Percentiles rank a stretch among this genome's conserved stretches.
Evolutionary conservation across 2,113 vertebrate species (phyloP).

Genomic region (Spea bombifrons): DNA sequence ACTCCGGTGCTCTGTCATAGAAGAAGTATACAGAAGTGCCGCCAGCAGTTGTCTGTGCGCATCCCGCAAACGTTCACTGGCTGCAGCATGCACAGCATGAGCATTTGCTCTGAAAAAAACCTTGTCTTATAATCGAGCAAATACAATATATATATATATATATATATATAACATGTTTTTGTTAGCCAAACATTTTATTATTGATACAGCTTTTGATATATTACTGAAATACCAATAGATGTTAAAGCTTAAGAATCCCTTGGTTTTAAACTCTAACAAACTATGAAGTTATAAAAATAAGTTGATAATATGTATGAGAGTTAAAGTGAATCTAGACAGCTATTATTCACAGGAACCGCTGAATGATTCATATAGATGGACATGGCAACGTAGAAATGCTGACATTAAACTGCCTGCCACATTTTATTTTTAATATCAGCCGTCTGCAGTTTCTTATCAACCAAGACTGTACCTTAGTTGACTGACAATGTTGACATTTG

Average conservation of each 20-base stretch:
- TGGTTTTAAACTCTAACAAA: not conserved
- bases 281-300: not conserved
- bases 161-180: not conserved
- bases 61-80: too few relatives aligned
- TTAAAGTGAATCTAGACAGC: not conserved
- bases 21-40: too few relatives aligned
- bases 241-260: not conserved
- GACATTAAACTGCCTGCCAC: constrained; percentile 9
- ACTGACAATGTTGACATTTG: constrained; percentile 34
- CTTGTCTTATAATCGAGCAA: too few relatives aligned
- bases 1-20: too few relatives aligned
- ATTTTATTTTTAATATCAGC: constrained; percentile 7
- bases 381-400: not conserved
- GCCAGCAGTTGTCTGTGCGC: too few relatives aligned
- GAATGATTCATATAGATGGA: constrained; percentile 3
- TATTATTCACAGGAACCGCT: not conserved
- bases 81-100: too few relatives aligned
- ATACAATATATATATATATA: too few relatives aligned
- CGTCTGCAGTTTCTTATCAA: constrained; percentile 13
- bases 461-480: constrained; percentile 5
- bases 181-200: not conserved
- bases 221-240: not conserved
- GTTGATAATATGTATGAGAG: not conserved
- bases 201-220: not conserved
- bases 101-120: too few relatives aligned